Evolutionary conservation across 2,113 vertebrate species (phyloP).

Genomic region (Hemiscyllium ocellatum): DNA sequence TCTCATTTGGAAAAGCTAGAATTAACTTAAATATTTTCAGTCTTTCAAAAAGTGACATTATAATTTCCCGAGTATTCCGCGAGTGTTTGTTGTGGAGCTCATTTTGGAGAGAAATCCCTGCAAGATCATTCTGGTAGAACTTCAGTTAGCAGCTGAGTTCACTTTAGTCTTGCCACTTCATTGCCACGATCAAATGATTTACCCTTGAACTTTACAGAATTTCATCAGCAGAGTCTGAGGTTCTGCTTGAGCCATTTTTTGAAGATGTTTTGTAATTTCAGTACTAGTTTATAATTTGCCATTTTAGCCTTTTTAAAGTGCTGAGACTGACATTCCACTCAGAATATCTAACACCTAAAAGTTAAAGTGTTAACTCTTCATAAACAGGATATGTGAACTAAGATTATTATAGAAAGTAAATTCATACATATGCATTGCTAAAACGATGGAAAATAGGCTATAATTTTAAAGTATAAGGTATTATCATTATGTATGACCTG

Average conservation of each 20-base stretch:
- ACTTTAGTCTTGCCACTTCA: background rate
- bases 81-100: background rate
- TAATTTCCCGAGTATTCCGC: background rate
- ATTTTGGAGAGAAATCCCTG: background rate
- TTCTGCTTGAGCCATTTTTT: conserved; percentile 30
- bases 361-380: conserved; percentile 35
- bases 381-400: background rate
- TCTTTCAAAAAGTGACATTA: background rate
- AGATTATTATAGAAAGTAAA: background rate
- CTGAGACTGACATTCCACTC: conserved; percentile 21
- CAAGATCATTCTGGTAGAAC: background rate
- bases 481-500: background rate
- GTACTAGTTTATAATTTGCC: conserved; percentile 35
- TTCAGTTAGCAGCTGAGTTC: background rate
- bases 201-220: conserved; percentile 12
- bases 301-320: conserved; percentile 20
- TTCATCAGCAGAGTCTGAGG: background rate
- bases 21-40: background rate
- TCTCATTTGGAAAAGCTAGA: background rate
- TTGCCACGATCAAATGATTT: background rate
- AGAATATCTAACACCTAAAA: conserved; percentile 29
- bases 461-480: background rate
- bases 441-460: background rate
- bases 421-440: background rate
- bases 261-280: conserved; percentile 14